Conservation (phyloP, 2,797 vertebrate genomes). For the Myotis pilosus region DNA sequence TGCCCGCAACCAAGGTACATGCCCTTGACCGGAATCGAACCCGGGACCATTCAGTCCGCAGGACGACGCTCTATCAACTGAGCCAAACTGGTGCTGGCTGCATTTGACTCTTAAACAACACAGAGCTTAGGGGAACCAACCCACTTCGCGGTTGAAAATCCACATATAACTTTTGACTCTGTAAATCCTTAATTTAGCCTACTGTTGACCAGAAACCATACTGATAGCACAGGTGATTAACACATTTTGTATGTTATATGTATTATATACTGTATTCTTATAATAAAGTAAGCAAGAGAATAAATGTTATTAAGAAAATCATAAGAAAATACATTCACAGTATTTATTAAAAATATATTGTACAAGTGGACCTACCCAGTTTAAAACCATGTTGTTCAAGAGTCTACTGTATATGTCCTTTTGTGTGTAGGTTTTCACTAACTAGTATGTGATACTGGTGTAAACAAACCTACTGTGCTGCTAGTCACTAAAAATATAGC, state of each 20-base stretch:
- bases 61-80: no score
- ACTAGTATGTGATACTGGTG: background rate
- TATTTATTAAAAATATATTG: background rate
- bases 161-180: background rate
- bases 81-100: no score
- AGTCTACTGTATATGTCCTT: background rate
- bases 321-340: background rate
- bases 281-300: background rate
- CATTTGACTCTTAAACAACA: background rate
- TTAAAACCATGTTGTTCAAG: background rate
- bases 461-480: background rate
- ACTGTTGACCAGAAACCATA: background rate
- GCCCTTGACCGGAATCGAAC: no score
- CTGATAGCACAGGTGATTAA: background rate
- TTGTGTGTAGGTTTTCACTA: background rate
- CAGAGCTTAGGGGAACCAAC: background rate
- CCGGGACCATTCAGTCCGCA: no score
- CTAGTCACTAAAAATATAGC: background rate
- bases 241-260: background rate
- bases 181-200: background rate
- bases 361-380: no score
- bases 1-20: no score
- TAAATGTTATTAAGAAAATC: background rate
- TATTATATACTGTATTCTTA: background rate
- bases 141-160: background rate